Evolutionary conservation across 1,140 invertebrate species (phyloP).

Genomic region (Apis mellifera): Amel_HAv3.1 CM009942.2:9890001-9890500

Average conservation of each 20-base stretch:
- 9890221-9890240: slow-evolving; percentile 34
- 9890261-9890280: slow-evolving; percentile 44
- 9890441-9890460: slow-evolving; percentile 49
- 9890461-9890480: slow-evolving; percentile 43
- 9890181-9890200: slow-evolving; percentile 70
- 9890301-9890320: slow-evolving; percentile 43
- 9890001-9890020: too few species aligned
- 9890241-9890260: slow-evolving; percentile 19
- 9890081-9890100: slow-evolving; percentile 40
- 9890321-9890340: slow-evolving; percentile 59
- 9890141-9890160: slow-evolving; percentile 51
- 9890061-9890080: slow-evolving; percentile 34
- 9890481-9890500: slow-evolving; percentile 32
- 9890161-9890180: slow-evolving; percentile 70
- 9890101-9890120: slow-evolving; percentile 70
- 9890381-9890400: slow-evolving; percentile 75
- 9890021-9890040: not conserved
- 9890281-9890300: slow-evolving; percentile 29
- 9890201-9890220: not conserved
- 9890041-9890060: slow-evolving; percentile 44
- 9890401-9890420: slow-evolving; percentile 72
- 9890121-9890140: slow-evolving; percentile 66
- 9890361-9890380: slow-evolving; percentile 75
- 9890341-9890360: slow-evolving; percentile 70
- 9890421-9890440: slow-evolving; percentile 42